Percentiles rank a stretch among this genome's conserved stretches.
phyloP scores from a whole-genome alignment of 1,140 invertebrate species.

The Steinernema khuongi region DNA sequence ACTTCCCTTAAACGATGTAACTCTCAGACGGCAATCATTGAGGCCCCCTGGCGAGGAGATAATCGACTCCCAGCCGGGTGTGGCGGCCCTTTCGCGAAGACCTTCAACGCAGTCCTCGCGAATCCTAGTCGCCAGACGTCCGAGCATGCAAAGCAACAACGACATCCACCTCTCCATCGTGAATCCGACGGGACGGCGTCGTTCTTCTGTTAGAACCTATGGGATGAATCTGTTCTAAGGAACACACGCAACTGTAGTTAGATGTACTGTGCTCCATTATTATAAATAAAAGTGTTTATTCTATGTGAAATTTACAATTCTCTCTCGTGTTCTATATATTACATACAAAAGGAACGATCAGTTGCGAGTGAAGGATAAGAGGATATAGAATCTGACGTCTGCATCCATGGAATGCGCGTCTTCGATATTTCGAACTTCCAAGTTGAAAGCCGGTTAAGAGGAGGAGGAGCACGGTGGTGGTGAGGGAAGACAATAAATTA shows the following conservation, averaged over 20 bases:
- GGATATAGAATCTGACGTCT: not conserved
- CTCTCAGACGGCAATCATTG: not conserved
- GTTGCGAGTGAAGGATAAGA: not conserved
- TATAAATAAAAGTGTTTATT: not conserved
- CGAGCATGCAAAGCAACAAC: conserved; percentile 2
- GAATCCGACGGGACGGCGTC: not conserved
- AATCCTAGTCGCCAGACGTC: not conserved
- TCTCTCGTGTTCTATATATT: not conserved
- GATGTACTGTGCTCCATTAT: not conserved
- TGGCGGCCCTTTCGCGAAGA: not conserved
- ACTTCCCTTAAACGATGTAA: not conserved
- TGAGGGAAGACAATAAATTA: not conserved
- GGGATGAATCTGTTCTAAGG: not conserved
- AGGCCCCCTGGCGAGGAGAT: not conserved
- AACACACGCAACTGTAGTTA: not conserved
- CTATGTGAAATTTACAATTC: conserved; percentile 11
- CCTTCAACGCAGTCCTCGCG: not conserved
- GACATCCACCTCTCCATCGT: not conserved
- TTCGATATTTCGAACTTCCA: not conserved
- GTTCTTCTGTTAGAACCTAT: not conserved
- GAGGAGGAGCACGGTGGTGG: not conserved
- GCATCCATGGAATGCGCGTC: not conserved
- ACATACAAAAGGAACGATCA: not conserved
- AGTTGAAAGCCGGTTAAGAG: not conserved
- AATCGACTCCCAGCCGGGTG: not conserved